Percentiles rank a stretch among this genome's conserved stretches.
Conservation (phyloP, 2,797 vertebrate genomes). For the Epinephelus awoara region DNA sequence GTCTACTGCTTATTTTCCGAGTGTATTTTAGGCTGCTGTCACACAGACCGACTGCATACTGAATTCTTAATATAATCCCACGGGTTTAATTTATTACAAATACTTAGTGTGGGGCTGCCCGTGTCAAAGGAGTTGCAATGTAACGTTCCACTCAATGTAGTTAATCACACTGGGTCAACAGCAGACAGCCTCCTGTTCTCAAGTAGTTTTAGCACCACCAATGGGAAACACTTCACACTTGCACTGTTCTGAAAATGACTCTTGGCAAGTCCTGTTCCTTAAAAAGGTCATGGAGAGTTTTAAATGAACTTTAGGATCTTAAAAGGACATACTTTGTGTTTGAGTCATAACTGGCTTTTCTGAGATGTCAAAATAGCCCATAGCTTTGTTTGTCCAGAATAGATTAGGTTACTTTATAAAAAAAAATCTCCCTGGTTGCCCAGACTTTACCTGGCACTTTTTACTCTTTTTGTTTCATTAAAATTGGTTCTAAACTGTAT, state of each 20-base stretch:
- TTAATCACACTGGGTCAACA: slow-evolving; percentile 47
- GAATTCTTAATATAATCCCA: slow-evolving; percentile 30
- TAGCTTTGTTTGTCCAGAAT: not conserved
- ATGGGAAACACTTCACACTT: slow-evolving; percentile 56
- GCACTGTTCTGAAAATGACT: slow-evolving; percentile 34
- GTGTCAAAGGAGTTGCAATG: slow-evolving; percentile 24
- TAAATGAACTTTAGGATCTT: slow-evolving; percentile 7
- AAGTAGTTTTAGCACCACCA: slow-evolving; percentile 65
- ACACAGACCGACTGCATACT: not conserved
- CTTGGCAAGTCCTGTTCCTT: slow-evolving; percentile 13
- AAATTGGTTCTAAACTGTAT: not conserved
- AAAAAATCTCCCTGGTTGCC: slow-evolving; percentile 1
- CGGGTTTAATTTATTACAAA: slow-evolving; percentile 6
- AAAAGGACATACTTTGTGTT: not conserved
- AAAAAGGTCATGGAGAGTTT: not conserved
- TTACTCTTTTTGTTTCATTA: not conserved
- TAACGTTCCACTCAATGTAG: slow-evolving; percentile 29
- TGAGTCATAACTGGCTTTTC: not conserved
- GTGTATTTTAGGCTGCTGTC: slow-evolving; percentile 34
- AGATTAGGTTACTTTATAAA: slow-evolving; percentile 8
- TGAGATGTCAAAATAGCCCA: not conserved
- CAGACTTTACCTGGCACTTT: slow-evolving; percentile 2
- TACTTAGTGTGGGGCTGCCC: slow-evolving; percentile 14
- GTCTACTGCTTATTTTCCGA: not conserved
- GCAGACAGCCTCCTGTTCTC: slow-evolving; percentile 17